Evolutionary conservation across 1,140 invertebrate species (phyloP).

Genomic region (Dryas iulia): DNA sequence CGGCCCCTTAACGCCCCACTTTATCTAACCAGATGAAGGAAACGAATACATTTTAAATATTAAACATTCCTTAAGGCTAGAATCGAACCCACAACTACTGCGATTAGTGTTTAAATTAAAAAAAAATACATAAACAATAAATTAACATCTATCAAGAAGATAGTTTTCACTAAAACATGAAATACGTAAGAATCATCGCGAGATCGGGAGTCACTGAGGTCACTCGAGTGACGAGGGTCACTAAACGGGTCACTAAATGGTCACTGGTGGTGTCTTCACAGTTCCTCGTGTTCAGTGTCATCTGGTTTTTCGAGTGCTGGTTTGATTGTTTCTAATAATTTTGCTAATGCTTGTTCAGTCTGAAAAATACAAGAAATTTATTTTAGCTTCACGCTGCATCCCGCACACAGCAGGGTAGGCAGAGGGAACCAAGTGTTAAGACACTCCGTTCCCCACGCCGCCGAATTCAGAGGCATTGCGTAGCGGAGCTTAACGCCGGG

Average conservation of each 20-base stretch:
- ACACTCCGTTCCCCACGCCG: no score
- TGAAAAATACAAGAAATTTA: slow-evolving; percentile 43
- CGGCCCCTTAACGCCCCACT: background rate
- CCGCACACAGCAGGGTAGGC: no score
- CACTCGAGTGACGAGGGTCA: slow-evolving; percentile 20
- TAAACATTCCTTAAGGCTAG: background rate
- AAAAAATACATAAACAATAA: background rate
- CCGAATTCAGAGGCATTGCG: no score
- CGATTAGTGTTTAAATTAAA: background rate
- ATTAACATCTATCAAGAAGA: background rate
- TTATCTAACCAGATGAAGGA: background rate
- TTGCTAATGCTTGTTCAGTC: slow-evolving; percentile 84
- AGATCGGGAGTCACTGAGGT: background rate
- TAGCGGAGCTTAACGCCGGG: no score
- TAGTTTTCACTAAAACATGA: background rate
- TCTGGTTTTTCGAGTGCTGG: slow-evolving; percentile 75
- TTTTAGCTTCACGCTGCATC: no score
- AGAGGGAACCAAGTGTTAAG: no score
- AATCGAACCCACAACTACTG: background rate
- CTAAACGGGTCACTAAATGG: background rate
- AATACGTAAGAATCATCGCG: background rate
- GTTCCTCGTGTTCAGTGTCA: slow-evolving; percentile 44
- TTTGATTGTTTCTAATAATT: slow-evolving; percentile 84
- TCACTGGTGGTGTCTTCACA: slow-evolving; percentile 25
- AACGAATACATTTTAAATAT: background rate